Evolutionary conservation across 2,888 invertebrate species (phyloP).

Genomic region (Abrostola triplasia): DNA sequence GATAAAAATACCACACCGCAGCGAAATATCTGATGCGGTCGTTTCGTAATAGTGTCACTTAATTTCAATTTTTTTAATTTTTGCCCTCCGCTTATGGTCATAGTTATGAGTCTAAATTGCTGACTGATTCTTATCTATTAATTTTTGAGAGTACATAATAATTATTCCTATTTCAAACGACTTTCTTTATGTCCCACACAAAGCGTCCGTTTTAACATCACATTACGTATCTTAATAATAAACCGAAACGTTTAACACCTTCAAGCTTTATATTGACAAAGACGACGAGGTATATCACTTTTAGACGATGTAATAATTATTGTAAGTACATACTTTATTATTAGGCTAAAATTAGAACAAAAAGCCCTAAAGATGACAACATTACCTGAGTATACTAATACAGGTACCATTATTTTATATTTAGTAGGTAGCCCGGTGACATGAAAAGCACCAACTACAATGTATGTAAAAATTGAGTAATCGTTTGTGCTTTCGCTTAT

Average conservation of each 20-base stretch:
- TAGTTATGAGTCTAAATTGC: not conserved
- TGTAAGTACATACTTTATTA: too few species aligned
- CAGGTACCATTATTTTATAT: too few species aligned
- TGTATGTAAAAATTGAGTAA: too few species aligned
- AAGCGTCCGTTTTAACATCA: not conserved
- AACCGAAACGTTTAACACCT: too few species aligned
- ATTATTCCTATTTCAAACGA: not conserved
- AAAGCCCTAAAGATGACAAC: too few species aligned
- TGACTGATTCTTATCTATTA: not conserved
- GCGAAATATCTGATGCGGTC: conserved; percentile 31
- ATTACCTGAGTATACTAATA: not conserved
- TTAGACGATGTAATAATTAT: too few species aligned
- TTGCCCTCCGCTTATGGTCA: not conserved
- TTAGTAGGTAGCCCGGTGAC: not conserved
- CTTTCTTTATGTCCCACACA: not conserved
- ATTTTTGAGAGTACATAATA: not conserved
- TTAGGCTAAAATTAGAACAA: too few species aligned
- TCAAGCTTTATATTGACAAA: too few species aligned
- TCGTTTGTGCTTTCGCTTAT: too few species aligned
- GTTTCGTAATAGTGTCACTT: conserved; percentile 22
- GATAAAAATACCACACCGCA: conserved; percentile 24
- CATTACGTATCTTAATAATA: too few species aligned
- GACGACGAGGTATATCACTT: too few species aligned
- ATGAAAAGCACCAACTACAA: not conserved
- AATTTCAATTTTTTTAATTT: conserved; percentile 9